Conservation (phyloP, 1,140 invertebrate genomes). For the Pseudomyrmex cubaensis region DNA sequence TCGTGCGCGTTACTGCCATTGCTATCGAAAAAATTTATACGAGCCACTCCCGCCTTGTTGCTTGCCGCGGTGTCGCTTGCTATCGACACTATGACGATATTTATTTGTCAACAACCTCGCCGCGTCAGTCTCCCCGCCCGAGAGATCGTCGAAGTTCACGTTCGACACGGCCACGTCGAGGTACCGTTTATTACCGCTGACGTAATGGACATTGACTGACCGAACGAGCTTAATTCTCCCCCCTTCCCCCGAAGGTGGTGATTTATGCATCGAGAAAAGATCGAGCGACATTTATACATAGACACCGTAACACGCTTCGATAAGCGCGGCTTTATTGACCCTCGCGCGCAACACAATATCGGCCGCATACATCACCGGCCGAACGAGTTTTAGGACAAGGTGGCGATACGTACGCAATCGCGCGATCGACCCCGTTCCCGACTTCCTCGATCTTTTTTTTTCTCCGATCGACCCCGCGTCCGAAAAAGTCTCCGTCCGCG, state of each 20-base stretch:
- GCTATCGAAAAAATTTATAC: conserved; percentile 3
- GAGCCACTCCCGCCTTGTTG: too few species aligned
- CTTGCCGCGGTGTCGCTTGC: too few species aligned
- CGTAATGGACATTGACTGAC: too few species aligned
- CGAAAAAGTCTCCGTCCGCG: conserved; percentile 21
- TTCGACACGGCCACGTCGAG: too few species aligned
- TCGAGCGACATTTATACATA: neutral
- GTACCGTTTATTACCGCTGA: too few species aligned
- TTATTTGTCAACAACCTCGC: too few species aligned
- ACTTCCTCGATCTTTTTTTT: conserved; percentile 49
- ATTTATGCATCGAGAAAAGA: neutral
- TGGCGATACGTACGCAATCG: neutral
- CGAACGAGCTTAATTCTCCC: too few species aligned
- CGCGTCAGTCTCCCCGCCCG: too few species aligned
- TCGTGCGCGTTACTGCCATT: neutral
- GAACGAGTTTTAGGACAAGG: conserved; percentile 26
- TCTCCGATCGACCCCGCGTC: neutral
- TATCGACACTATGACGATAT: too few species aligned
- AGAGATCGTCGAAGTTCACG: too few species aligned
- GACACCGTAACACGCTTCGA: conserved; percentile 1
- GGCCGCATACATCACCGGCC: neutral
- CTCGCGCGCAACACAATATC: conserved; percentile 2
- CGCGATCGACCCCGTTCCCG: conserved; percentile 27
- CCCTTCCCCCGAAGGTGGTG: too few species aligned
- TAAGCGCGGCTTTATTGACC: neutral